Conservation (phyloP, 2,113 vertebrate genomes). For the Aphyosemion australe region DNA sequence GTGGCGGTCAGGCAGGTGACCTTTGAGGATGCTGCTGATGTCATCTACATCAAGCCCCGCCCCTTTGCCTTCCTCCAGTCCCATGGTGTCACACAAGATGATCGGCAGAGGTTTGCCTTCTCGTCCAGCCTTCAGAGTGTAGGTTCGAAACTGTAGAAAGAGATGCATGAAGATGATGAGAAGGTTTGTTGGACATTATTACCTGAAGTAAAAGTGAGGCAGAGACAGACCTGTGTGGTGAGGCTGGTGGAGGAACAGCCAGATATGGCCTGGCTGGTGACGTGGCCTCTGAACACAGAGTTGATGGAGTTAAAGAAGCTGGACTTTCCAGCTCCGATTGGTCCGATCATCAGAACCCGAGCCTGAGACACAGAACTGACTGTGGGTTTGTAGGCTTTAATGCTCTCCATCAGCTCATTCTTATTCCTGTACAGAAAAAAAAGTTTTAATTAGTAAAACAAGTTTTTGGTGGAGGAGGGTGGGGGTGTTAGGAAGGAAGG, state of each 20-base stretch:
- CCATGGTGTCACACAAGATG: conserved; percentile 75
- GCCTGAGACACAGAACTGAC: conserved; percentile 19
- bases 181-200: too few species aligned
- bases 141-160: conserved; percentile 53
- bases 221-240: conserved; percentile 49
- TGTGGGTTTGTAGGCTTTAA: conserved; percentile 27
- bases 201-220: neutral
- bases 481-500: too few species aligned
- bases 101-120: conserved; percentile 52
- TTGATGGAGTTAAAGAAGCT: conserved; percentile 66
- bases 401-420: conserved; percentile 25
- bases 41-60: conserved; percentile 69
- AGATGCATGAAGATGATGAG: neutral
- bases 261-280: conserved; percentile 58
- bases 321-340: conserved; percentile 25
- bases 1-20: conserved; percentile 49
- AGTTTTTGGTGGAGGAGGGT: too few species aligned
- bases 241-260: conserved; percentile 51
- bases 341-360: conserved; percentile 11
- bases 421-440: conserved; percentile 27
- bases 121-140: conserved; percentile 40
- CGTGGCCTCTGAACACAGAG: conserved; percentile 59
- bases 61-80: conserved; percentile 67
- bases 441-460: too few species aligned
- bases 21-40: conserved; percentile 63